phyloP scores from a whole-genome alignment of 2,797 vertebrate genomes.

The Liparis tanakae region DNA sequence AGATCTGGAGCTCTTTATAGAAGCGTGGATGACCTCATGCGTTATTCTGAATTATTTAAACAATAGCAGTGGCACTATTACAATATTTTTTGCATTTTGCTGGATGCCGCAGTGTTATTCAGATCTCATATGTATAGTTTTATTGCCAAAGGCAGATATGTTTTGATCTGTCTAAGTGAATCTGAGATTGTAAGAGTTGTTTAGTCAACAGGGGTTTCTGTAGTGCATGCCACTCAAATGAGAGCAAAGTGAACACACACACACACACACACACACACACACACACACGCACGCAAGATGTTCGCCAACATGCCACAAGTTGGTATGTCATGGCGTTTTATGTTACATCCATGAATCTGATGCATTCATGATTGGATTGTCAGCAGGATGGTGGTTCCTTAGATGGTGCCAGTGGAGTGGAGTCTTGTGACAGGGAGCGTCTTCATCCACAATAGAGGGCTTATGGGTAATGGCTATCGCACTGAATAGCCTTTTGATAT shows the following conservation, averaged over 20 bases:
- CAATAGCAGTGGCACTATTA: slow-evolving; percentile 19
- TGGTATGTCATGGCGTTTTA: slow-evolving; percentile 68
- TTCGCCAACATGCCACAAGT: slow-evolving; percentile 58
- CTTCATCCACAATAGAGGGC: slow-evolving; percentile 68
- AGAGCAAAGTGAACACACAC: background rate
- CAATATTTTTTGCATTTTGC: slow-evolving; percentile 24
- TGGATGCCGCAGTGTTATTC: slow-evolving; percentile 25
- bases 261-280: slow-evolving; percentile 9
- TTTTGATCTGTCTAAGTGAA: slow-evolving; percentile 23
- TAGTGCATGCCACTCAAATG: background rate
- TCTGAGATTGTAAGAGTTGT: slow-evolving; percentile 23
- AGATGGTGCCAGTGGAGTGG: slow-evolving; percentile 65
- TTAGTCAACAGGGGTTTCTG: slow-evolving; percentile 15
- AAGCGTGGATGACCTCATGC: slow-evolving; percentile 35
- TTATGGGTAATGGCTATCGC: slow-evolving; percentile 69
- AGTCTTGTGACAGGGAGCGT: slow-evolving; percentile 75
- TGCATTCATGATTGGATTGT: slow-evolving; percentile 77
- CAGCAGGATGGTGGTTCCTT: slow-evolving; percentile 56
- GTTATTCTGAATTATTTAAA: slow-evolving; percentile 47
- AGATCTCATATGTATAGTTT: slow-evolving; percentile 31
- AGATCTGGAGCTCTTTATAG: slow-evolving; percentile 20
- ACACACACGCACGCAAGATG: slow-evolving; percentile 24
- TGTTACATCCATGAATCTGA: slow-evolving; percentile 73
- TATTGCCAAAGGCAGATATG: slow-evolving; percentile 32
- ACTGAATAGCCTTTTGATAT: slow-evolving; percentile 81